Base-by-base conservation (phyloP, 2,797 vertebrate species). In the Diplodus puntazzo region DNA sequence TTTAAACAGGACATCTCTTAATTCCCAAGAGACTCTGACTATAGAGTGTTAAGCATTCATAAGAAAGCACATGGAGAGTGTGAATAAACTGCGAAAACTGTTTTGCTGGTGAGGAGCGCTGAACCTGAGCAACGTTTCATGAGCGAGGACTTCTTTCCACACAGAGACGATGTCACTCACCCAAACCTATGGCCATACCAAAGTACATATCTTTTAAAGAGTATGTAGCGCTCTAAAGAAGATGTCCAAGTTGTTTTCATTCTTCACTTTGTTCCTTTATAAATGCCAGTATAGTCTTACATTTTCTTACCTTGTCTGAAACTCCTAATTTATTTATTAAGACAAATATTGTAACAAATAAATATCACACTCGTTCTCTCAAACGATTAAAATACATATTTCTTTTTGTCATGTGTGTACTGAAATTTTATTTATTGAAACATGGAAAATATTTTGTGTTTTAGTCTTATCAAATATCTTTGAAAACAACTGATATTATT, bases 1-100 rank as follows among this genome's bases (percentile, higher is more conserved):
- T 93, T 92, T 88, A 94, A 90, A 92, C 95, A 96, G 95, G 95
- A 89, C 78, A 69, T 89, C 87, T 92, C 94, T 91, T 95, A 95
- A 93, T 89, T 88, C 91, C 90, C 85, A 77, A 92, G 89, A 94
- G 84, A 89, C 86, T 86, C 80, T 89, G 88, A 88, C 80, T 87
- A 49, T 91, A 91, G 85, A 49, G 82, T 72, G 75, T 80, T 89
- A 90, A 87, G 88, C 69, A 69, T 82, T 89, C 80, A 75, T 89
- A 90, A 80, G 83, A 87, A 87, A 87, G 61, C 77, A 53, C 81
- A 62, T 11, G 90, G 81, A 83, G 76, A 70, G 84, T 84, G 84
- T 86, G 85, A 87, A 69, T 88, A 90, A 92, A 92, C 89, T 88
- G 92, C 91, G 92, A 94, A 64, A 46, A 92, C 66, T 75, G 57